Evolutionary conservation across 1,140 invertebrate genomes (phyloP).

Genomic region (Calliphora vicina): DNA sequence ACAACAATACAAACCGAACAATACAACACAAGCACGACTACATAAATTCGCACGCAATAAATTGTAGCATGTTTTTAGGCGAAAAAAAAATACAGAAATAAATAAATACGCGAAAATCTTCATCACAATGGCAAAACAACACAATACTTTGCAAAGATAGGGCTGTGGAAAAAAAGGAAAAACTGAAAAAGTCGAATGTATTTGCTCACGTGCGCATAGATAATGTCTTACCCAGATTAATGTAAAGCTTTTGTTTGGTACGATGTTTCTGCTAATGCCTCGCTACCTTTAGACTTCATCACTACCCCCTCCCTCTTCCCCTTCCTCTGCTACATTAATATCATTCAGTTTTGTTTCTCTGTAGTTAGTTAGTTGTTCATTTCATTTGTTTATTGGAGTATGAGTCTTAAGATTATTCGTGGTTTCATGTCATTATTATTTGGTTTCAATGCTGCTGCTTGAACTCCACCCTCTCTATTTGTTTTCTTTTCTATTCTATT

Average conservation of each 20-base stretch:
- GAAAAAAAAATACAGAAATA: background rate
- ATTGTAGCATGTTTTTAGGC: conserved; percentile 32
- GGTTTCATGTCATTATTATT: conserved; percentile 24
- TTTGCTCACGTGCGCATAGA: conserved; percentile 32
- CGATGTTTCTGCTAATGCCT: background rate
- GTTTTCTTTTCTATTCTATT: background rate
- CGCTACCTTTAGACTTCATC: too few species aligned
- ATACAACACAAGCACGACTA: background rate
- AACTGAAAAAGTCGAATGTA: background rate
- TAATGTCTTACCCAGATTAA: conserved; percentile 30
- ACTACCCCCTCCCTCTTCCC: too few species aligned
- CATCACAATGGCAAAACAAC: background rate
- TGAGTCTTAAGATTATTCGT: conserved; percentile 23
- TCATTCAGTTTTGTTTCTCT: background rate
- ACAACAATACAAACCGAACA: background rate
- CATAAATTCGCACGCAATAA: conserved; percentile 33
- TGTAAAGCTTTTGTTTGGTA: conserved; percentile 21
- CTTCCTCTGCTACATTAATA: too few species aligned
- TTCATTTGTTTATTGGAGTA: conserved; percentile 9
- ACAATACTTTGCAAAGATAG: background rate
- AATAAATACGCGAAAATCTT: background rate
- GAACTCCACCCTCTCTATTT: background rate
- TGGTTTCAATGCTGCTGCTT: background rate
- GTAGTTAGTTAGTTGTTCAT: conserved; percentile 31
- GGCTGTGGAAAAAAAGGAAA: background rate